A percentile compares a stretch with the other conserved stretches of the same genome.
Conservation (phyloP, 2,113 vertebrate species). For the Ursus arctos region DNA sequence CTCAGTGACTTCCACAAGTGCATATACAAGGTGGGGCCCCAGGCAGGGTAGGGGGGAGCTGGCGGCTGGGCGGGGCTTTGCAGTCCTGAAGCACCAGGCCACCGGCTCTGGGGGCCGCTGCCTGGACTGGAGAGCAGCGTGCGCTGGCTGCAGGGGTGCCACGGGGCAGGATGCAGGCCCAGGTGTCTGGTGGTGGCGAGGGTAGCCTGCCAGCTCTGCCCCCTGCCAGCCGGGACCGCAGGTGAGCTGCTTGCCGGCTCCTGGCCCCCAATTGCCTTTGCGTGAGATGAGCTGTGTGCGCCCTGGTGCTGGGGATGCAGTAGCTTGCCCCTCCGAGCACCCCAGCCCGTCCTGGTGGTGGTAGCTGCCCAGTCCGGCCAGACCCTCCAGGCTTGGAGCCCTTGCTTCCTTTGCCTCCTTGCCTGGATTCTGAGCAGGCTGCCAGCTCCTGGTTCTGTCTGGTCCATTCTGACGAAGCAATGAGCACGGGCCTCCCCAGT, state of each 20-base stretch:
- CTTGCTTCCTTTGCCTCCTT: not conserved
- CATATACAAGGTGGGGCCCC: constrained; percentile 95
- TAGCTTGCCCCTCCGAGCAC: not conserved
- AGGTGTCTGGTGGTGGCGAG: fast-evolving
- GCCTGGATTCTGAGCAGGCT: not conserved
- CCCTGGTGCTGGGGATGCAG: no score
- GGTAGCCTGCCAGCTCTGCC: not conserved
- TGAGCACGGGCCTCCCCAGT: not conserved
- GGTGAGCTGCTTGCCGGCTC: fast-evolving
- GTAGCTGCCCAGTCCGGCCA: not conserved
- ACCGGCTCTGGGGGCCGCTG: not conserved
- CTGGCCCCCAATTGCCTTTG: not conserved
- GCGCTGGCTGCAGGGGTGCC: not conserved
- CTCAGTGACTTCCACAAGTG: constrained; percentile 99
- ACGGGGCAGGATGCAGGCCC: fast-evolving
- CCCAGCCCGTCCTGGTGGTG: no score
- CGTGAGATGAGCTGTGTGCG: fast-evolving
- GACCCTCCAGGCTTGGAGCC: not conserved
- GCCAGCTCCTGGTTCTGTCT: not conserved
- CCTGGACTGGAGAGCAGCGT: not conserved
- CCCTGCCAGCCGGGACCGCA: fast-evolving
- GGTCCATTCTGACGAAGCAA: not conserved
- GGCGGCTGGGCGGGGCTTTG: fast-evolving
- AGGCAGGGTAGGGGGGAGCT: fast-evolving
- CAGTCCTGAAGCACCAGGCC: not conserved